These are phyloP conservation scores for Anguilla marmorata DNA, from an alignment of 2,797 vertebrate species.

Conservation along the genomic window DNA sequence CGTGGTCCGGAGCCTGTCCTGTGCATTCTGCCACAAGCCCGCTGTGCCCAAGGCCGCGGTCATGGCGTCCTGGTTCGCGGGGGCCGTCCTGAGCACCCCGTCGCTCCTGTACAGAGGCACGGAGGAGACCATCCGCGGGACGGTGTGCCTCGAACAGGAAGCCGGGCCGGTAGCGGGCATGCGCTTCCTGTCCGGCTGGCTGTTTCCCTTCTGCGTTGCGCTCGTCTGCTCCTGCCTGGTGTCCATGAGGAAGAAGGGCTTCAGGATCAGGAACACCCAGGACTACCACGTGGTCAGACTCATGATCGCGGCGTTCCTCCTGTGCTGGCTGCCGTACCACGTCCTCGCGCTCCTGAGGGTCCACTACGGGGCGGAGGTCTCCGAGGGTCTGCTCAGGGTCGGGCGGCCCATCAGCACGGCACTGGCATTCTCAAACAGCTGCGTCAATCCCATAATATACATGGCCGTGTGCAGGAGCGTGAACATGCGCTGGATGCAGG, in stretches of 20 bases:
- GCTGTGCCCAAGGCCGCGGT: conserved; percentile 54
- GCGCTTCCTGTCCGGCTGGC: conserved; percentile 67
- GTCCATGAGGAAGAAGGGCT: conserved; percentile 60
- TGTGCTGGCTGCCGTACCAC: conserved; percentile 80
- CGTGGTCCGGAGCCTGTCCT: conserved; percentile 61
- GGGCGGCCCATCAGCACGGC: conserved; percentile 64
- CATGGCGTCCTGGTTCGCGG: conserved; percentile 58
- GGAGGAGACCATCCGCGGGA: fast-evolving
- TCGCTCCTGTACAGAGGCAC: conserved; percentile 73
- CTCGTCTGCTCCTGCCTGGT: conserved; percentile 57
- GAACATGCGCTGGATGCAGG: conserved; percentile 72
- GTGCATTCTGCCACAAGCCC: conserved; percentile 61
- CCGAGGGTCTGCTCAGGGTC: conserved; percentile 56
- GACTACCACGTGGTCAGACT: conserved; percentile 68
- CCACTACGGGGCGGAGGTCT: too few relatives aligned
- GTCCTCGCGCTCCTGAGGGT: conserved; percentile 58
- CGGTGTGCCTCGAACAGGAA: conserved; percentile 48
- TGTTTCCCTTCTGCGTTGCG: conserved; percentile 68
- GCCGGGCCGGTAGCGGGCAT: conserved; percentile 48
- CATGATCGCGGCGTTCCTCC: conserved; percentile 74
- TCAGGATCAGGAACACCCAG: conserved; percentile 65
- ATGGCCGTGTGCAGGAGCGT: conserved; percentile 76
- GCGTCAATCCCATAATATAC: conserved; percentile 77
- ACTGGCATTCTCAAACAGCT: conserved; percentile 72
- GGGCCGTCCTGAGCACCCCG: conserved; percentile 64